Evolutionary conservation across 2,888 invertebrate species (phyloP).

Genomic region (Drosophila rellima): DNA sequence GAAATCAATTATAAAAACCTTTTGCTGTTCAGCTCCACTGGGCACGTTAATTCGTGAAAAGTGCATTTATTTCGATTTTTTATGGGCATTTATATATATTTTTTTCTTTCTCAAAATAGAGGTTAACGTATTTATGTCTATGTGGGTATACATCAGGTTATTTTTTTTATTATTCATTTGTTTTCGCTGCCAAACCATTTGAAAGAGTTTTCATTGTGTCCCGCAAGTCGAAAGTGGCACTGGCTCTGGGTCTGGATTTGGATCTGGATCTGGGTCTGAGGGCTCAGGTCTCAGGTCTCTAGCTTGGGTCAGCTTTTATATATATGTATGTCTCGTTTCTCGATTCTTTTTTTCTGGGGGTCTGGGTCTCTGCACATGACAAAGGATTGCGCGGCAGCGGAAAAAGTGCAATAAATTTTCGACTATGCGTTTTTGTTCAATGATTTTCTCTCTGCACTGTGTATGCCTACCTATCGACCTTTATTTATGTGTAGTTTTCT

Average conservation of each 20-base stretch:
- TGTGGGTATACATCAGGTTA: conserved; percentile 4
- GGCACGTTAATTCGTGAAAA: conserved; percentile 79
- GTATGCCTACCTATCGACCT: conserved; percentile 58
- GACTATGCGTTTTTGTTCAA: conserved; percentile 65
- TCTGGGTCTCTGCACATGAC: conserved; percentile 53
- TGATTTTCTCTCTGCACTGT: conserved; percentile 52
- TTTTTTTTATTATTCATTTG: conserved; percentile 35
- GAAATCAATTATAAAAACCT: conserved; percentile 78
- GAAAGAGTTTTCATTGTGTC: conserved; percentile 76
- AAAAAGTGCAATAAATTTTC: conserved; percentile 77
- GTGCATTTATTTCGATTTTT: conserved; percentile 58
- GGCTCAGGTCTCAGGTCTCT: no score
- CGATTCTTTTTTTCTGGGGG: conserved; percentile 33
- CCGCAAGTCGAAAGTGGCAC: conserved; percentile 61
- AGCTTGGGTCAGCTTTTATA: conserved; percentile 49
- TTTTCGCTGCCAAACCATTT: conserved; percentile 52
- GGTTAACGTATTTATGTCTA: conserved; percentile 7
- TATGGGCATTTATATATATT: background rate
- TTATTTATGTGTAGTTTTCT: conserved; percentile 59
- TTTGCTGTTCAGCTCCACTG: conserved; percentile 73
- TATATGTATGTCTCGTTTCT: conserved; percentile 4
- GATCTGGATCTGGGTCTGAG: conserved; percentile 13
- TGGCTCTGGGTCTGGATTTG: conserved; percentile 41
- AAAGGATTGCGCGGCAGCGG: conserved; percentile 72
- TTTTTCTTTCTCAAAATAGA: background rate